Percentiles rank a stretch among this genome's conserved stretches.
Conservation (phyloP, 2,113 vertebrate genomes). For the Neolamprologus cancellatus region DNA sequence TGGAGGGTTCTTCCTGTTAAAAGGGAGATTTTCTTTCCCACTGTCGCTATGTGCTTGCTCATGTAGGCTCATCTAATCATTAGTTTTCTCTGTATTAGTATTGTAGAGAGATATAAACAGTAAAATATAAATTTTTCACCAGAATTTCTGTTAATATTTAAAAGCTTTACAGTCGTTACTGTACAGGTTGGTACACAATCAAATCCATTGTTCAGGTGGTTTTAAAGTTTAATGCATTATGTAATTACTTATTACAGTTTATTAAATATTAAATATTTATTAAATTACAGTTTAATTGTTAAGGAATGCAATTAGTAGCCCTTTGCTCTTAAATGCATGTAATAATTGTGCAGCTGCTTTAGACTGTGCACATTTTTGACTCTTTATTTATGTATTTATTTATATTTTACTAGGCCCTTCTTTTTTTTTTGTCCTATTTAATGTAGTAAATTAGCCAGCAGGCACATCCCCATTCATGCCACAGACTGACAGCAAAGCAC, state of each 20-base stretch:
- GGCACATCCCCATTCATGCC: neutral
- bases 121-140: neutral
- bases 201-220: neutral
- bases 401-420: neutral
- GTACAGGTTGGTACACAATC: neutral
- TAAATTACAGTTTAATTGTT: neutral
- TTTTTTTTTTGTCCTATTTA: neutral
- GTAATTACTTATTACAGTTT: neutral
- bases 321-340: neutral
- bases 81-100: neutral
- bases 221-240: neutral
- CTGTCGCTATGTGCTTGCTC: neutral
- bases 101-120: neutral
- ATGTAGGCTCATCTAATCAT: neutral
- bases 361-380: neutral
- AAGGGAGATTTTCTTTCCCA: neutral
- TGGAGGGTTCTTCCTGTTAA: neutral
- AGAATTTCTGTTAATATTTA: neutral
- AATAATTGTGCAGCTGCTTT: neutral
- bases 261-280: neutral
- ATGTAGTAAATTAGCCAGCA: neutral
- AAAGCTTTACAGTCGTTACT: neutral
- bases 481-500: slow-evolving; percentile 3
- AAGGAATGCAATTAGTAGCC: neutral
- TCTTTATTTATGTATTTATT: neutral